phyloP scores from a whole-genome alignment of 2,113 vertebrate genomes.

The Patagioenas fasciata region DNA sequence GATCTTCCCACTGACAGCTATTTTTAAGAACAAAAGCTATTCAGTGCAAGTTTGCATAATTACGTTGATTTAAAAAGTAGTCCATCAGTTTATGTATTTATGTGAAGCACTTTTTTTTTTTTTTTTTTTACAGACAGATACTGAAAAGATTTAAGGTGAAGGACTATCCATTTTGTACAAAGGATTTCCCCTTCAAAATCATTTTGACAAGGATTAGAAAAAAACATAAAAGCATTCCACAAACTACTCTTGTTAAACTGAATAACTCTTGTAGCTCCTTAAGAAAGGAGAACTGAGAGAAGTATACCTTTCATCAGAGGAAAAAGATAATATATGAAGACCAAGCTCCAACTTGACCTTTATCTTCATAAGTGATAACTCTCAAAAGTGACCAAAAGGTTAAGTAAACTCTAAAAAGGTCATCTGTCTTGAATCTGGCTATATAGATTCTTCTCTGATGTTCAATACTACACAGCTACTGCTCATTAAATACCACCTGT shows the following conservation, averaged over 20 bases:
- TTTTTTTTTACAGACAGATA: background rate
- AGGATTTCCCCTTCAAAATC: background rate
- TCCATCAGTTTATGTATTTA: background rate
- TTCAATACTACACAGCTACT: conserved; percentile 54
- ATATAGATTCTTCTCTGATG: conserved; percentile 49
- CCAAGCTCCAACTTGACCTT: conserved; percentile 60
- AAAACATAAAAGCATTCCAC: background rate
- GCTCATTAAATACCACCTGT: conserved; percentile 65
- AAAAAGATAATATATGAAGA: conserved; percentile 20
- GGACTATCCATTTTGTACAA: background rate
- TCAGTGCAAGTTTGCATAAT: background rate
- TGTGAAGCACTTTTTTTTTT: background rate
- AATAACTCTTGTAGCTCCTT: background rate
- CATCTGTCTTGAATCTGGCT: conserved; percentile 69
- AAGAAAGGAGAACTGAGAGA: background rate
- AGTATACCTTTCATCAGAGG: background rate
- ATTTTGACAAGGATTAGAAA: background rate
- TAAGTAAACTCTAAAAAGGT: conserved; percentile 74
- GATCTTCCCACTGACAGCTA: background rate
- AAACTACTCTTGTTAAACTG: background rate
- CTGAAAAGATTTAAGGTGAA: background rate
- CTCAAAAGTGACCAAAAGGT: conserved; percentile 73
- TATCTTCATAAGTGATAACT: conserved; percentile 70
- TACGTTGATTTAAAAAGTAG: background rate
- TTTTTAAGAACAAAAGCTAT: background rate